Evolutionary conservation across 2,113 vertebrate species (phyloP).

Genomic region (Arothron firmamentum): DNA sequence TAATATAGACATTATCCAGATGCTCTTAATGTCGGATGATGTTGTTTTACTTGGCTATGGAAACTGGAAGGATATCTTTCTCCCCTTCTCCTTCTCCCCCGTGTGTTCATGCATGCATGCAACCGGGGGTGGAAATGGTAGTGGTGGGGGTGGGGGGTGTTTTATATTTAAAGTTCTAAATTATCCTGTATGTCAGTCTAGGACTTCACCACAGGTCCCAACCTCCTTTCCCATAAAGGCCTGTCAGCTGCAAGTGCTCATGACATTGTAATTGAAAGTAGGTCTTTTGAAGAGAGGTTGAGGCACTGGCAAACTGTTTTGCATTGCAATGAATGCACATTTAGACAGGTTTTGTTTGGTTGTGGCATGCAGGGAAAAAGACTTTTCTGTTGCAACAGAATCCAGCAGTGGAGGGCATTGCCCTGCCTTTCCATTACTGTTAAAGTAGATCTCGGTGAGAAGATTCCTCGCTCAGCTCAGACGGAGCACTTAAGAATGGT

Average conservation of each 20-base stretch:
- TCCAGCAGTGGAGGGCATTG: slow-evolving; percentile 48
- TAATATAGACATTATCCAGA: background rate
- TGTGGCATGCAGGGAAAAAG: slow-evolving; percentile 49
- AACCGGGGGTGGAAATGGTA: no score
- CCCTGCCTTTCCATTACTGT: slow-evolving; percentile 43
- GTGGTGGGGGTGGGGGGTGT: background rate
- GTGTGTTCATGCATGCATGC: background rate
- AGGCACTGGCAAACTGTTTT: slow-evolving; percentile 64
- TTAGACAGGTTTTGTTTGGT: slow-evolving; percentile 67
- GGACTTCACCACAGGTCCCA: slow-evolving; percentile 52
- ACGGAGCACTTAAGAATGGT: background rate
- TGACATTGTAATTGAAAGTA: slow-evolving; percentile 76
- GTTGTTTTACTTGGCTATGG: no score
- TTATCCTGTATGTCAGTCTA: slow-evolving; percentile 46
- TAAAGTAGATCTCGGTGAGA: slow-evolving; percentile 24
- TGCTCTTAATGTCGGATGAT: background rate
- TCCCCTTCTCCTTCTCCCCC: background rate
- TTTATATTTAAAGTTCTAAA: slow-evolving; percentile 49
- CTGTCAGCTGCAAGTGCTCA: slow-evolving; percentile 55
- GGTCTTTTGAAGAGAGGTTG: slow-evolving; percentile 63
- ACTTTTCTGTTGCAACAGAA: slow-evolving; percentile 52
- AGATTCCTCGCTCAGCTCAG: slow-evolving; percentile 19
- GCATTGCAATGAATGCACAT: slow-evolving; percentile 68
- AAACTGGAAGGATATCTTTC: no score
- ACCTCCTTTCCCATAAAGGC: slow-evolving; percentile 25